Evolutionary conservation across 2,113 vertebrate species (phyloP).

Genomic region (Bostrychus sinensis): DNA sequence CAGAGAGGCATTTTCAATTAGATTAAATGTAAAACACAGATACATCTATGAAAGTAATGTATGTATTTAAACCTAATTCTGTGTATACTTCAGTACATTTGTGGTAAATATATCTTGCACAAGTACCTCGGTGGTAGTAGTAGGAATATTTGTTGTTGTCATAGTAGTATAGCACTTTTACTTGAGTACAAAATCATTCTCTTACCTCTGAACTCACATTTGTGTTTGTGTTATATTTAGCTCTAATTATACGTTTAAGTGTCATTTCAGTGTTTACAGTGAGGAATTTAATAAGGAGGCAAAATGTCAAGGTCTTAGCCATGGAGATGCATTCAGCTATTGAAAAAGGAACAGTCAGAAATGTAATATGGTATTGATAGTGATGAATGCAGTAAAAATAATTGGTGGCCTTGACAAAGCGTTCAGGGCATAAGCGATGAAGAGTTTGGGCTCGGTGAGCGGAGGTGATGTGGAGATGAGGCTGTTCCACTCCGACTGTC

Average conservation of each 20-base stretch:
- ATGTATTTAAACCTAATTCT: no score
- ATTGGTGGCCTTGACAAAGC: constrained; percentile 43
- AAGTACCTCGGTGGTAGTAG: no score
- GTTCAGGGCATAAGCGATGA: constrained; percentile 41
- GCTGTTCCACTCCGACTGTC: constrained; percentile 68
- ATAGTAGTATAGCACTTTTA: no score
- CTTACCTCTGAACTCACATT: no score
- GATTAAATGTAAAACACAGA: constrained; percentile 12
- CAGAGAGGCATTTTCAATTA: neutral
- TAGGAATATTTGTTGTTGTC: no score
- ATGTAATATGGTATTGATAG: neutral
- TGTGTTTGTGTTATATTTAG: constrained; percentile 19
- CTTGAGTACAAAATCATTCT: no score
- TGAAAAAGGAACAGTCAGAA: neutral
- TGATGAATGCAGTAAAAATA: constrained; percentile 11
- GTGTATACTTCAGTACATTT: no score
- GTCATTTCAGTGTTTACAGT: constrained; percentile 40
- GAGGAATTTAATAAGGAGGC: constrained; percentile 22
- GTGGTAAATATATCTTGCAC: no score
- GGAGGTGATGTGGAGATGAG: constrained; percentile 62
- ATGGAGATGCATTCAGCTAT: constrained; percentile 6
- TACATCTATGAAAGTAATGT: no score
- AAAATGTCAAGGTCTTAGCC: constrained; percentile 11
- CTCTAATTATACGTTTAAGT: constrained; percentile 7
- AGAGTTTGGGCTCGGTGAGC: constrained; percentile 52